Evolutionary conservation across 2,113 vertebrate genomes (phyloP).

Genomic region (Eulemur rufifrons): DNA sequence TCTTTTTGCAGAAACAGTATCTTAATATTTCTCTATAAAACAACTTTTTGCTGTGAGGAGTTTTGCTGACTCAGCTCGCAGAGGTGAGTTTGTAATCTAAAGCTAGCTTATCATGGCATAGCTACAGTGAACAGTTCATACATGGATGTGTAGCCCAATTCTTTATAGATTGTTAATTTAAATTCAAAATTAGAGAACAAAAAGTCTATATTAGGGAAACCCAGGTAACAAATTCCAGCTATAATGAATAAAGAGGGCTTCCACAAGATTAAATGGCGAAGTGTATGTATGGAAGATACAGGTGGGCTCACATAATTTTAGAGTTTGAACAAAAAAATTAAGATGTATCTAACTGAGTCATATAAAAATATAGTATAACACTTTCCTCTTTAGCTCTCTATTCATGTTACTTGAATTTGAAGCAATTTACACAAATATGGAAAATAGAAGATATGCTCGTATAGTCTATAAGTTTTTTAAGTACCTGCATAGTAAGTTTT

Average conservation of each 20-base stretch:
- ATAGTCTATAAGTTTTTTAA: background rate
- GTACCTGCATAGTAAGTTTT: background rate
- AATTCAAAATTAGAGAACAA: background rate
- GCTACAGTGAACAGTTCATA: background rate
- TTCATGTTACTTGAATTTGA: background rate
- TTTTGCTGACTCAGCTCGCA: background rate
- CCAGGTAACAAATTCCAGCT: background rate
- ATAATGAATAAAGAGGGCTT: background rate
- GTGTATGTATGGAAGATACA: background rate
- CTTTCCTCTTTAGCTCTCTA: background rate
- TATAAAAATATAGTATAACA: background rate
- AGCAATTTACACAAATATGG: background rate
- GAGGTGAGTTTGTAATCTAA: background rate
- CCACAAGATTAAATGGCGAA: background rate
- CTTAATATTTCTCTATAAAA: background rate
- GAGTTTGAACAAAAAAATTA: background rate
- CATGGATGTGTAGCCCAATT: background rate
- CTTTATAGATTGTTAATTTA: background rate
- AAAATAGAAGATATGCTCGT: background rate
- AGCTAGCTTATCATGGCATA: background rate
- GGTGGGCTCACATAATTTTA: background rate
- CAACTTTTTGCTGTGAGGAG: background rate
- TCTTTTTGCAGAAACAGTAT: background rate
- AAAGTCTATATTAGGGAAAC: background rate
- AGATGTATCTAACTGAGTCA: background rate